Base-by-base conservation (phyloP, 2,113 vertebrate genomes). In the Alligator mississippiensis region DNA sequence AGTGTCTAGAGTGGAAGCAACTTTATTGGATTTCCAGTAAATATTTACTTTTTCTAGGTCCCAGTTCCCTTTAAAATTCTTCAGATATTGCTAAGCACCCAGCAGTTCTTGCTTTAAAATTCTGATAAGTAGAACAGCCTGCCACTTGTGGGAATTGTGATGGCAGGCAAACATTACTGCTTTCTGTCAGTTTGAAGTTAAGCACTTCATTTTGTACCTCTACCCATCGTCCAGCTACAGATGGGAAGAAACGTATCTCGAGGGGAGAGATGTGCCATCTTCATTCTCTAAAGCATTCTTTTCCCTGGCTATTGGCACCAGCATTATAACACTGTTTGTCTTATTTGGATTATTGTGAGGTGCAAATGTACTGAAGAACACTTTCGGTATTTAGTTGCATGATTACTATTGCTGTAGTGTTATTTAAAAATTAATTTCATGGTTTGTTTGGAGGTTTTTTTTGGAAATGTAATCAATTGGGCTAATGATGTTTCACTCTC, bases 101-200 rank as follows among this genome's bases (percentile, higher is more conserved):
- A 77, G 77, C 84, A 94, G 90, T 92, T 96, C 93, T 84, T 94
- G 91, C 88, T 95, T 96, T 95, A 95, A 91, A 93, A 95, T 92
- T 90, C 92, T 80, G 80, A 89, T 88, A 95, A 94, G 91, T 90
- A 92, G 92, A 94, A 94, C 92, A 81, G 77, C 84, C 15, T 89
- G 82, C 55, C 82, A 91, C 78, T 93, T 2, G 2, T 0, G 3
- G 82, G 34, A 80, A 68, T 82, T 86, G 68, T 94, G 90, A 86
- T 85, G 92, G 82, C 72, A 90, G 80, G 64, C 55, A 66, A 57
- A 25, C 74, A 62, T 84, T 95, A 79, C 90, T 94, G 72, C 82
- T 90, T 95, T 89, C 78, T 87, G 63, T 95, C 92, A 92, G 66
- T 85, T 93, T 89, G 30, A 92, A 94, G 59, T 83, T 95, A 95